Base-by-base conservation (phyloP, 2,113 vertebrate genomes). In the Oceanodroma tethys region DNA sequence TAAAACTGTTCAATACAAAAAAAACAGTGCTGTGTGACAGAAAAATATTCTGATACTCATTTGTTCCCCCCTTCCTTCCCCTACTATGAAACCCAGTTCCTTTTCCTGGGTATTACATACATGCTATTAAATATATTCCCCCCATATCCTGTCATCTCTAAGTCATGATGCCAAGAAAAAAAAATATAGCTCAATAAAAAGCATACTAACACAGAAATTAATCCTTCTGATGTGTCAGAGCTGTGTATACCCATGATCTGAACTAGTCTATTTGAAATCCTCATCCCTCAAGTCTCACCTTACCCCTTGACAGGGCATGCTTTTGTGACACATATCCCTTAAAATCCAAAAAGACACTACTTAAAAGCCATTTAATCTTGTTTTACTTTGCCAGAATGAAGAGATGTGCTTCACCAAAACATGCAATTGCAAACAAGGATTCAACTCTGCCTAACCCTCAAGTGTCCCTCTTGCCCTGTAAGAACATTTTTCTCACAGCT, bases 41-140 rank as follows among this genome's bases (percentile, higher is more conserved):
- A 70, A 88, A 59, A 90, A 66, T 11, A 67, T 23, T 71, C 36
- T 45, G 27, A 81, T 26, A 59, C 2, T 43, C 18, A 25, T 84
- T 73, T 62, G 18, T 32, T 52, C 2, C 16, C 7, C 5, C 3
- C 22, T 2, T 12, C 10, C 23, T n/a, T n/a, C n/a, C 10, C 3
- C 48, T 58, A 25, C 19, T 22, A 43, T 8, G 32, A 90, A 87
- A 88, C 3, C 22, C 66, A 75, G 38, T 9, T 79, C 25, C 6
- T 83, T 38, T 68, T 52, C 40, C 26, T 26, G 8, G 5, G 3
- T 74, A 90, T n/a, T 70, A 45, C 36, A 56, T 18, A 45, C 1
- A 1, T n/a, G 48, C 36, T 36, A 52, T 38, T 60, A 65, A 76
- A 60, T n/a, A 81, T 47, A 30, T 29, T 83, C 40, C 76, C 72